Conservation (phyloP, 2,797 vertebrate genomes). For the Sebastes ruberrimus region DNA sequence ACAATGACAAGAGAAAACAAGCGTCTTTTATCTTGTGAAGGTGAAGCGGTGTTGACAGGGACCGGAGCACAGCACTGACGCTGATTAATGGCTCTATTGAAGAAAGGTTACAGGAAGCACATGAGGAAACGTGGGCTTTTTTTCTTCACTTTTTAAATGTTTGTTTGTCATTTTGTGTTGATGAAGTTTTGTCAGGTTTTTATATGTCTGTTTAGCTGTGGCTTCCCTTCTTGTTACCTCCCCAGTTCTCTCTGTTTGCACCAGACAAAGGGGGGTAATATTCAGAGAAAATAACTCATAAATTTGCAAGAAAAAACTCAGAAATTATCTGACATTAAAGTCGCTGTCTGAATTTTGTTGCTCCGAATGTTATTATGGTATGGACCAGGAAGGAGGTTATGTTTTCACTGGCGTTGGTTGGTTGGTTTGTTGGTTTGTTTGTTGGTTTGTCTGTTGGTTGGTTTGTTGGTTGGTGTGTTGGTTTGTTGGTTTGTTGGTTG, state of each 20-base stretch:
- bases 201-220: neutral
- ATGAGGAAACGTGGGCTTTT: neutral
- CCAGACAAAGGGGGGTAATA: neutral
- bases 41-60: conserved; percentile 28
- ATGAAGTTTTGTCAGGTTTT: neutral
- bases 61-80: conserved; percentile 2
- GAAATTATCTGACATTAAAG: too few relatives aligned
- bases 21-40: conserved; percentile 53
- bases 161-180: neutral
- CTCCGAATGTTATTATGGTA: too few relatives aligned
- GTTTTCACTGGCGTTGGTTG: too few relatives aligned
- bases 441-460: too few relatives aligned
- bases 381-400: too few relatives aligned
- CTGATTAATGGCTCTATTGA: conserved; percentile 37
- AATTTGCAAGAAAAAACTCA: too few relatives aligned
- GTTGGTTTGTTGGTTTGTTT: too few relatives aligned
- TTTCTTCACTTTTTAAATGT: neutral
- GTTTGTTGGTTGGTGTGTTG: fast-evolving
- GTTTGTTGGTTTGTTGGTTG: fast-evolving
- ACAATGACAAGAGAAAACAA: conserved; percentile 33
- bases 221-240: neutral
- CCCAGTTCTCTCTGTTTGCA: neutral
- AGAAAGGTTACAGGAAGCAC: conserved; percentile 19
- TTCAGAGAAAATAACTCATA: too few relatives aligned
- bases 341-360: too few relatives aligned